phyloP scores from a whole-genome alignment of 2,888 invertebrate species.

The Apantesis nais region DNA sequence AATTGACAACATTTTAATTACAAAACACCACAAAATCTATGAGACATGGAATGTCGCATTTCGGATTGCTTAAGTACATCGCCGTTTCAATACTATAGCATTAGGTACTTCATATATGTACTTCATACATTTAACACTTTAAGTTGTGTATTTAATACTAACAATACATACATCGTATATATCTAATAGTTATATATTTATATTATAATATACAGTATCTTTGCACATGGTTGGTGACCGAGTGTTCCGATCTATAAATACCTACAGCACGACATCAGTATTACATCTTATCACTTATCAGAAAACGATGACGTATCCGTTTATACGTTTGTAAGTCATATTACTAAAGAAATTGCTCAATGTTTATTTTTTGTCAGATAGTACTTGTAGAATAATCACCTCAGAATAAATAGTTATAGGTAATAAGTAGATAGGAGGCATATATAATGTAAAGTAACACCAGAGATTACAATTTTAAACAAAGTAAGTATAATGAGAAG shows the following conservation, averaged over 20 bases:
- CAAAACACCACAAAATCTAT: constrained; percentile 85
- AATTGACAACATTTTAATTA: constrained; percentile 86
- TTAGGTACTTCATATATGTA: constrained; percentile 74
- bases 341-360: background rate
- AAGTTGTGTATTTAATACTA: constrained; percentile 80
- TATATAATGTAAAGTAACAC: background rate
- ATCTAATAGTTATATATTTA: constrained; percentile 68
- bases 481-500: background rate
- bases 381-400: background rate
- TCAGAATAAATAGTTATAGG: background rate
- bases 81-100: constrained; percentile 72
- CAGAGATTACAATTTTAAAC: background rate
- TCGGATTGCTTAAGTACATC: constrained; percentile 81
- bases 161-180: constrained; percentile 76
- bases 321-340: background rate
- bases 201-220: constrained; percentile 65
- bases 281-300: constrained; percentile 22
- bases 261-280: constrained; percentile 36
- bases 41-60: constrained; percentile 77
- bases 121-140: constrained; percentile 76
- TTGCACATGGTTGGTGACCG: constrained; percentile 25
- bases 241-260: constrained; percentile 37
- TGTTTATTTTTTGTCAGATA: background rate
- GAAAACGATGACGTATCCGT: background rate
- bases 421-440: background rate